Evolutionary conservation across 2,888 invertebrate species (phyloP), one percentile per base, ranked within the genome.

Genomic region (Antitype chi): DNA sequence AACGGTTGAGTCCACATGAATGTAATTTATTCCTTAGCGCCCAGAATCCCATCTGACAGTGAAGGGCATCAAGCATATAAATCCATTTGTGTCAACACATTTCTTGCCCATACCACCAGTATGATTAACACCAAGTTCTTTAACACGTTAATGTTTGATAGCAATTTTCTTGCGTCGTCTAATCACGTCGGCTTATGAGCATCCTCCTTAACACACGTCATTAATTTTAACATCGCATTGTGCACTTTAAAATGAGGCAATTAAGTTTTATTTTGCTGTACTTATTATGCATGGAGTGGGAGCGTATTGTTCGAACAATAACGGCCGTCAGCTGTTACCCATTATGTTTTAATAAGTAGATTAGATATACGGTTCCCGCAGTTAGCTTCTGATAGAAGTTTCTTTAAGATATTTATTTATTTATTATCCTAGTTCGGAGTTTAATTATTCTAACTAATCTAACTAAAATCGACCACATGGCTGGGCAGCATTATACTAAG

Each of bases 301-400:
- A 81, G 67, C 55, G 64, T 79, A 80, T 84, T 82, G 76, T 86
- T 82, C 77, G 74, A 70, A 68, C 76, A 73, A 82, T 88, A 89
- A 87, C 70, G 78, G 81, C 68, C 77, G 82, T 87, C 87, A 90
- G 87, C 87, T 88, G 87, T 82, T 84, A 60, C 64, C 80, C 85
- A 88, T 89, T 87, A 86, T 75, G 73, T 79, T 85, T 87, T 84
- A 88, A 84, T 85, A 82, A 74, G 78, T 70, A 77, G 80, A 85
- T 86, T 84, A 84, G 69, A 69, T 82, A 72, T 81, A 80, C 82
- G 67, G 76, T 74, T 82, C 81, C 23, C 64, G 57, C 32, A 59
- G 60, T 53, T 82, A 81, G 79, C 73, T 81, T 74, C 62, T 55
- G 59, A 73, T 78, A 71, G n/a, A 74, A 74, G 52, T 74, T 80